Evolutionary conservation across 2,113 vertebrate genomes (phyloP), one percentile per base, ranked within the genome.

Genomic region (Sebastes fasciatus): DNA sequence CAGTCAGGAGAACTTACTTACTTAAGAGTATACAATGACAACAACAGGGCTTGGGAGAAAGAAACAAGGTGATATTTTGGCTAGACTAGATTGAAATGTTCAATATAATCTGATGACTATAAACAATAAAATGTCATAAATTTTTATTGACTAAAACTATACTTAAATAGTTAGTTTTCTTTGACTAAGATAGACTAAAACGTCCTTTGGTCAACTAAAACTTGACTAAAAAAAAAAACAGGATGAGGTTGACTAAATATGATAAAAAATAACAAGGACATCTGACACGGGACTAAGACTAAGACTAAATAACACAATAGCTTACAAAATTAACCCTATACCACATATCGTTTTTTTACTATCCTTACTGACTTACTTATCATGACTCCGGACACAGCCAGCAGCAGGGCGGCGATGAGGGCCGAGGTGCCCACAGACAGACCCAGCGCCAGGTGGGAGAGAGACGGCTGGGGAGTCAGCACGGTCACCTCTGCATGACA

Each of bases 321-420:
- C 6, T 8, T 2, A 14, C 52, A 8, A 19, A 54, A 19, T 19
- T 17, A 19, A 7, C 52, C 0, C 52, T 54, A 54, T 4, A 13
- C 10, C 26, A 34, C 17, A n/a, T 4, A 9, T 17, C 0, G 62
- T 45, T n/a, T 67, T 8, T 54, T 12, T 42, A n/a, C 40, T 16
- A 5, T 10, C 40, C 26, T 19, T 12, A 1, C 49, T 12, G 23
- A 34, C 45, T 62, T 88, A 99, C 98, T 98, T 79, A 99, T 99
- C 98, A 99, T 99, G 91, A 99, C 97, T 68, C 97, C 98, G 0
- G 98, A 99, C 90, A 99, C 99, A 5, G 96, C 97, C 90, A 99
- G 94, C 90, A 99, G 96, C 19, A 99, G 95, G 74, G 97, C 97
- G 5, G 98, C 98, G 79, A 99, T 98, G 84, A 99, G 94, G 16